Base-by-base conservation (phyloP, 1,140 invertebrate species). In the Harlomillsia oculata region DNA sequence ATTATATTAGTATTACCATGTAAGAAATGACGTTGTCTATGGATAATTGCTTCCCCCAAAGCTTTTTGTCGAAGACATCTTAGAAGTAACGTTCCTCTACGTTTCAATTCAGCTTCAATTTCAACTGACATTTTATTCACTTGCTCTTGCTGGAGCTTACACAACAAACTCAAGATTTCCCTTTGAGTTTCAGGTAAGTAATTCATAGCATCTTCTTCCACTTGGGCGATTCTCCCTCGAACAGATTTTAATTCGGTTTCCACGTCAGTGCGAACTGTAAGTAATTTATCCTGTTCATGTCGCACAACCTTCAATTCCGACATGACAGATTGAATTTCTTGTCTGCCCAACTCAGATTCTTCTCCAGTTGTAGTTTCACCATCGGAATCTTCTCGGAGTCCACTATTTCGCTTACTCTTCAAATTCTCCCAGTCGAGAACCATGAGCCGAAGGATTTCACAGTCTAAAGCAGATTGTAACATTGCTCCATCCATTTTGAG, bases 11-110 rank as follows among this genome's bases (percentile, higher is more conserved):
- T 18, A 3, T 48, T 43, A 57, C 86, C 85, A 77, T 91, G 85
- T 59, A 95, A 84, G n/a, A 92, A 76, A 18, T 83, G 75, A 45
- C 87, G 74, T 69, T 95, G 91, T 36, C 87, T 76, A 0, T 84
- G 85, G 50, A 96, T 94, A 54, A 95, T 93, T 67, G 92, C 87
- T 67, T 96, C 89, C 56, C 86, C 89, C 4, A 96, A 78, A 43
- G 84, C 79, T 11, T 88, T 73, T 69, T 93, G 88, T 21, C 89
- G 74, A 66, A 89, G 83, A 41, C 87, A 86, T n/a, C 87, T 75
- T 43, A 89, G 75, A 50, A 94, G 77, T 61, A 89, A 78, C 25
- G 90, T 75, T 67, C 93, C 89, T 51, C 89, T 76, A 50, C 89
- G 75, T 37, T 87, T 76, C 14, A 94, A 76, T 70, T 93, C 89